Evolutionary conservation across 2,797 vertebrate genomes (phyloP).

Genomic region (Masticophis lateralis): DNA sequence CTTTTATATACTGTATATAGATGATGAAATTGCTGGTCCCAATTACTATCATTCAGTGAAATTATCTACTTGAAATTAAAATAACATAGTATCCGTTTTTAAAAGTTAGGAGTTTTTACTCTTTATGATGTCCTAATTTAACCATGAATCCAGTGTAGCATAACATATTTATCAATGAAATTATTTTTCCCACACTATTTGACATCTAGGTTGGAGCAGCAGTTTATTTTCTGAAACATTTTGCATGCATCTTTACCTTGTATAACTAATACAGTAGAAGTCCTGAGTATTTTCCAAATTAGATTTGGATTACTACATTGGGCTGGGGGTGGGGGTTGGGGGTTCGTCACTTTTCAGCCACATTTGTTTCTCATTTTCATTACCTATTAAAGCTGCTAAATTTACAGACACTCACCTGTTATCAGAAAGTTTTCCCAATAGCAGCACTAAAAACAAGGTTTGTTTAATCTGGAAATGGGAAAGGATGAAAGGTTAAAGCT

Average conservation of each 20-base stretch:
- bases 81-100: neutral
- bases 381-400: neutral
- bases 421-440: neutral
- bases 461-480: neutral
- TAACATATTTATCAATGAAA: neutral
- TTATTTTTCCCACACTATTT: neutral
- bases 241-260: neutral
- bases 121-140: neutral
- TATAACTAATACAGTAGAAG: neutral
- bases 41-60: neutral
- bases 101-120: neutral
- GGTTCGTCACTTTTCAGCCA: neutral
- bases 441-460: neutral
- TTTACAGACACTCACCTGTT: neutral
- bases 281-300: neutral
- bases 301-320: neutral
- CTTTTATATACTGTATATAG: too few relatives aligned
- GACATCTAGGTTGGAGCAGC: neutral
- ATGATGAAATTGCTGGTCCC: neutral
- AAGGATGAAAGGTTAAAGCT: neutral
- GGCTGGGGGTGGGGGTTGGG: fast-evolving
- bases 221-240: neutral
- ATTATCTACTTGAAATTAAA: neutral
- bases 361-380: neutral
- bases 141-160: neutral